Conservation (phyloP, 2,797 vertebrate species). For the Hemitrygon akajei region DNA sequence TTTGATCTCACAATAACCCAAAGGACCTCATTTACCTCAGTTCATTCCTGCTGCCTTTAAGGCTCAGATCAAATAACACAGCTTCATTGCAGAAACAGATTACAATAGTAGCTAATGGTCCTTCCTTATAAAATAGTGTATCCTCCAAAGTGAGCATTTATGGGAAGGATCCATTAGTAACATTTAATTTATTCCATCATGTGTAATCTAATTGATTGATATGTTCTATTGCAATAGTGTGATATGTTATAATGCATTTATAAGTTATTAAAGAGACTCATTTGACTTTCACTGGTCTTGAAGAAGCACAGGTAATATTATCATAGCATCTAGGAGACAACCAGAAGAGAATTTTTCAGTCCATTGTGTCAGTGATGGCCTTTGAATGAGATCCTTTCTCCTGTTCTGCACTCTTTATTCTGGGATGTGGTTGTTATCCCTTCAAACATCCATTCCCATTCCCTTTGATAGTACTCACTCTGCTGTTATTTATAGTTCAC, state of each 20-base stretch:
- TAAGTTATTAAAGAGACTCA: not conserved
- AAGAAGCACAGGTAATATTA: not conserved
- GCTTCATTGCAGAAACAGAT: not conserved
- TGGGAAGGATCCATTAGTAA: not conserved
- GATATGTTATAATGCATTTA: conserved; percentile 8
- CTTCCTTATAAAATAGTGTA: no score
- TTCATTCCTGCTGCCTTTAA: not conserved
- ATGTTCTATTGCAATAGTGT: conserved; percentile 17
- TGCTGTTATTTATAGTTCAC: no score
- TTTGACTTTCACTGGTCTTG: not conserved
- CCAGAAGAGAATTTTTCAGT: not conserved
- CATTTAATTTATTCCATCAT: not conserved
- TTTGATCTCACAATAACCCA: not conserved
- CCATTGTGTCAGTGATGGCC: not conserved
- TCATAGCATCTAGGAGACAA: not conserved
- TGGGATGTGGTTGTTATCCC: no score
- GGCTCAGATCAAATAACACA: not conserved
- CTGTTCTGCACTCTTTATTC: no score
- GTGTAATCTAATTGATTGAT: not conserved
- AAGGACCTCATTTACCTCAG: not conserved
- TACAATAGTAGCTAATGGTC: not conserved
- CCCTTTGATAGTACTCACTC: no score
- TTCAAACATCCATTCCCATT: no score
- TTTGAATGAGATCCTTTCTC: no score
- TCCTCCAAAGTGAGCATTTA: not conserved